A percentile compares a stretch with the other conserved stretches of the same genome.
Conservation (phyloP, 2,888 invertebrate species). For the Hyles lineata region DNA sequence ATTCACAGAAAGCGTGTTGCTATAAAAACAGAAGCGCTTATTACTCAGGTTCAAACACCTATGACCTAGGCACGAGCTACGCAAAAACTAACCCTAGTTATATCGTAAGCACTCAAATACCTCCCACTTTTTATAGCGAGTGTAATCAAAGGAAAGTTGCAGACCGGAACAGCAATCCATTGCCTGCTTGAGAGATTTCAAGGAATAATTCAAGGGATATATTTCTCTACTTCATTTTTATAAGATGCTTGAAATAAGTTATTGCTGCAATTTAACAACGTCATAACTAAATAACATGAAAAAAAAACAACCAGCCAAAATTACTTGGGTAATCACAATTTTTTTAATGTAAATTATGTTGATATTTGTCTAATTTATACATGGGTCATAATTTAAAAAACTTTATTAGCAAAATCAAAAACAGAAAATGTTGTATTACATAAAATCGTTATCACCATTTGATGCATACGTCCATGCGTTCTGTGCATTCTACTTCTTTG, state of each 20-base stretch:
- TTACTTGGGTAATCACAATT: too few relatives aligned
- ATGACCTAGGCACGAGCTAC: conserved; percentile 48
- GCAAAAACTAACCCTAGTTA: conserved; percentile 43
- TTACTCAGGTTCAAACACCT: conserved; percentile 32
- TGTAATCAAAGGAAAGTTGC: conserved; percentile 12
- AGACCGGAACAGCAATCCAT: conserved; percentile 24
- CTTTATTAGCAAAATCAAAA: neutral
- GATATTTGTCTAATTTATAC: too few relatives aligned
- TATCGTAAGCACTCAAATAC: conserved; percentile 13
- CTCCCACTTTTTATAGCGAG: conserved; percentile 7
- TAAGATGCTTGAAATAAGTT: neutral
- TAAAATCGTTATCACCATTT: neutral
- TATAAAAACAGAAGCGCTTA: conserved; percentile 18
- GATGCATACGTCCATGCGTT: conserved; percentile 6
- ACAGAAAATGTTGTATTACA: neutral
- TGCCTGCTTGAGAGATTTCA: neutral
- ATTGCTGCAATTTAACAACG: too few relatives aligned
- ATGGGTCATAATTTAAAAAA: neutral
- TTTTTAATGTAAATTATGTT: too few relatives aligned
- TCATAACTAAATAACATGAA: too few relatives aligned
- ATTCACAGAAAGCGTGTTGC: conserved; percentile 23
- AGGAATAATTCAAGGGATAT: neutral
- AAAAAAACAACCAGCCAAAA: too few relatives aligned
- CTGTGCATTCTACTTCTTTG: conserved; percentile 22
- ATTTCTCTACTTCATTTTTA: neutral